These are phyloP conservation scores for Machimus atricapillus DNA, from an alignment of 2,888 invertebrate species.

Conservation along the genomic window DNA sequence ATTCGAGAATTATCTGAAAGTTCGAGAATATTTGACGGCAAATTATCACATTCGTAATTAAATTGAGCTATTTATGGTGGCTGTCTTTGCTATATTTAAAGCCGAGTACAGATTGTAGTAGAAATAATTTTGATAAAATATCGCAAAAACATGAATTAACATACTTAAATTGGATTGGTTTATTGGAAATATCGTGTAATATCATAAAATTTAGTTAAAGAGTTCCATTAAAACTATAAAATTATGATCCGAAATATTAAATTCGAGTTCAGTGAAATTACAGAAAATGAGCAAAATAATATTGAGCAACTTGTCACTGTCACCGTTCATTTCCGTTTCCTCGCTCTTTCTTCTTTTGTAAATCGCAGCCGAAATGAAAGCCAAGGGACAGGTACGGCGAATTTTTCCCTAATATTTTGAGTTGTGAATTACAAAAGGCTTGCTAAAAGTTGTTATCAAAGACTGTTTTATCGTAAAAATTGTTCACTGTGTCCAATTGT, in stretches of 20 bases:
- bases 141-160: too few relatives aligned
- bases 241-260: background rate
- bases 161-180: too few relatives aligned
- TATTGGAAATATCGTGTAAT: too few relatives aligned
- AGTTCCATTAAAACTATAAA: too few relatives aligned
- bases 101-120: background rate
- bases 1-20: background rate
- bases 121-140: too few relatives aligned
- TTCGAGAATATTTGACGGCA: background rate
- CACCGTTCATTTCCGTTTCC: slow-evolving; percentile 26
- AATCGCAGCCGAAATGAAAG: slow-evolving; percentile 75
- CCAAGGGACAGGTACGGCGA: slow-evolving; percentile 79
- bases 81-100: background rate
- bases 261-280: background rate
- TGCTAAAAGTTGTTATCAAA: background rate
- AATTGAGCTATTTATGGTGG: background rate
- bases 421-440: background rate
- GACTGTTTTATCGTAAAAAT: background rate
- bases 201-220: too few relatives aligned
- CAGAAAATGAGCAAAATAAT: background rate
- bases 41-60: background rate
- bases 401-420: background rate
- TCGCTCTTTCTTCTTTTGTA: slow-evolving; percentile 15
- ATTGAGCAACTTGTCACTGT: slow-evolving; percentile 28
- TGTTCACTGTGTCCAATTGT: background rate